These are phyloP conservation scores for Agapornis roseicollis DNA, from an alignment of 2,113 vertebrate genomes.

Conservation along the genomic window DNA sequence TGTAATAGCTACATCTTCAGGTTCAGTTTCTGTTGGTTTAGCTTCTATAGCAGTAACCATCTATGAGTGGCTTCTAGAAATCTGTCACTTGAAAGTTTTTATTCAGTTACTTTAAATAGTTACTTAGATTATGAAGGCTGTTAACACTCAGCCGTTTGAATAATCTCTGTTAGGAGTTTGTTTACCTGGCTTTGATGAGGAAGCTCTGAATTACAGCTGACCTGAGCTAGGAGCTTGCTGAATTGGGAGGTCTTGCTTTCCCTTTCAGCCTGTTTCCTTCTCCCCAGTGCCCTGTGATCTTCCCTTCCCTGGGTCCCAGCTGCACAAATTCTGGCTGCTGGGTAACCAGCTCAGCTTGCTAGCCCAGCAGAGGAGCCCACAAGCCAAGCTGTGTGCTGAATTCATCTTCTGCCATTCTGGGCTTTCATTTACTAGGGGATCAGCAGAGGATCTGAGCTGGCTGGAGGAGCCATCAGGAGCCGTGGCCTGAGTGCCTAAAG, in stretches of 20 bases:
- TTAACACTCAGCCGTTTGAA: not conserved
- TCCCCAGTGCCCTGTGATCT: not conserved
- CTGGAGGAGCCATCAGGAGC: not conserved
- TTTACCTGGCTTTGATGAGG: not conserved
- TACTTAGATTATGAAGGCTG: not conserved
- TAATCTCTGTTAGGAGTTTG: not conserved
- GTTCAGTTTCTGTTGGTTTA: not conserved
- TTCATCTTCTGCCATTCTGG: not conserved
- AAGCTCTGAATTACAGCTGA: not conserved
- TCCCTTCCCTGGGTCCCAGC: not conserved
- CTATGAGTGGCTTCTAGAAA: not conserved
- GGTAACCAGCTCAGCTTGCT: not conserved
- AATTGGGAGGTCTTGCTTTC: not conserved
- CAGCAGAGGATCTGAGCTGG: slow-evolving; percentile 1
- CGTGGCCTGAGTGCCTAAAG: not conserved
- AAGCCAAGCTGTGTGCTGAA: accelerated
- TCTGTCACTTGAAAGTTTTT: not conserved
- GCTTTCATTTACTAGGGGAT: not conserved
- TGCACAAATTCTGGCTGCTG: not conserved
- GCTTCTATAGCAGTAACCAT: not conserved
- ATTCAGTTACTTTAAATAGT: slow-evolving; percentile 8
- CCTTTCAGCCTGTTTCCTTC: not conserved
- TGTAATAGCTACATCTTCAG: not conserved
- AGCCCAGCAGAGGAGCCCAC: not conserved
- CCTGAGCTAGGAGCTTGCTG: not conserved